Evolutionary conservation across 1,140 invertebrate genomes (phyloP).

Genomic region (Kradibia gibbosae): DNA sequence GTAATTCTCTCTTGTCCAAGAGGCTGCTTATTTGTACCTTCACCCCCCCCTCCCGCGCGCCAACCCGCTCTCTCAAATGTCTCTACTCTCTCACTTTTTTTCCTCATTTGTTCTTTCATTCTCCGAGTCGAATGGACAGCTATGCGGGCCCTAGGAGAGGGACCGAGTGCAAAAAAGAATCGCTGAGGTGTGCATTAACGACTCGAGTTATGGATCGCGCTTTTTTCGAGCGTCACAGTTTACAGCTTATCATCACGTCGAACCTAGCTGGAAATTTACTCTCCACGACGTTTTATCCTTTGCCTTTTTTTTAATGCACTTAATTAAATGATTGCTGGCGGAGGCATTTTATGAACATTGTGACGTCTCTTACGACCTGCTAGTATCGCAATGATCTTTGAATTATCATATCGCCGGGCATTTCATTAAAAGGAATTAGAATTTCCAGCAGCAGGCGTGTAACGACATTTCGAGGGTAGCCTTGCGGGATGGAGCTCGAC

Average conservation of each 20-base stretch:
- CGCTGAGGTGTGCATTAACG: slow-evolving; percentile 43
- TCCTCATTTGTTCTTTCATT: not conserved
- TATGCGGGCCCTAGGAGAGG: slow-evolving; percentile 28
- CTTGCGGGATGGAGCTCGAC: no score
- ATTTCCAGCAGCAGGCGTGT: no score
- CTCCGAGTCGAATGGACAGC: not conserved
- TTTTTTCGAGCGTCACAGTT: slow-evolving; percentile 31
- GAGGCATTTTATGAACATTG: slow-evolving; percentile 3
- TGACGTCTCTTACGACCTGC: not conserved
- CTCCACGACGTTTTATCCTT: not conserved
- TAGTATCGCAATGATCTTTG: not conserved
- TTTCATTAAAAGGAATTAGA: slow-evolving; percentile 9
- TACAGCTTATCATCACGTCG: slow-evolving; percentile 33
- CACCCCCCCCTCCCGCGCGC: no score
- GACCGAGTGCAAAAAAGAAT: slow-evolving; percentile 18
- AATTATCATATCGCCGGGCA: not conserved
- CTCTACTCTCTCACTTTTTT: not conserved
- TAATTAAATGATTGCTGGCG: slow-evolving; percentile 33
- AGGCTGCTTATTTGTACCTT: not conserved
- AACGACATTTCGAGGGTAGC: no score
- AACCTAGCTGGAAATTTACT: slow-evolving; percentile 25
- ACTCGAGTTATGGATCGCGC: slow-evolving; percentile 29
- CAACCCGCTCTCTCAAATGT: no score
- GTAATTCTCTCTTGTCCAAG: slow-evolving; percentile 16
- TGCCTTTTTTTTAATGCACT: slow-evolving; percentile 9